phyloP scores from a whole-genome alignment of 2,113 vertebrate genomes.

The Falcunculus frontatus region DNA sequence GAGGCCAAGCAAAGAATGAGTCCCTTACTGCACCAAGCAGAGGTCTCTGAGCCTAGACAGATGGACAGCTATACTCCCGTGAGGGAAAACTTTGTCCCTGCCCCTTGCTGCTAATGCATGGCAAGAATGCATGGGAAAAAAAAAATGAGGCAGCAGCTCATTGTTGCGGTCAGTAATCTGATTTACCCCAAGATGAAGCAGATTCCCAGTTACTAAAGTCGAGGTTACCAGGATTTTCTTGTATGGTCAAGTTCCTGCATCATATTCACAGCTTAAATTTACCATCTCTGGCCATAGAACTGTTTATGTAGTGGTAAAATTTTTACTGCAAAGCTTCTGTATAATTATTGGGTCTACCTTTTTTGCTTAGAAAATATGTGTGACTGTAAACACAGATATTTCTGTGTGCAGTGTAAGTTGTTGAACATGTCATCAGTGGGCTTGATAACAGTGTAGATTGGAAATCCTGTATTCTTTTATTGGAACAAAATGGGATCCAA shows the following conservation, averaged over 20 bases:
- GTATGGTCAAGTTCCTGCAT: background rate
- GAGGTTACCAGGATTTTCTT: background rate
- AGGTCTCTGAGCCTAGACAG: background rate
- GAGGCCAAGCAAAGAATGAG: background rate
- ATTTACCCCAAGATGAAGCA: background rate
- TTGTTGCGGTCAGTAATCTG: background rate
- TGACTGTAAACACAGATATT: background rate
- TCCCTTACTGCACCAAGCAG: background rate
- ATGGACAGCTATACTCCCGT: background rate
- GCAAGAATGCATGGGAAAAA: background rate
- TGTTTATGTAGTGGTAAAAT: background rate
- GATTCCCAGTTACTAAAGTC: background rate
- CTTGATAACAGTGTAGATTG: background rate
- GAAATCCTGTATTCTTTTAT: background rate
- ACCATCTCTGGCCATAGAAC: background rate
- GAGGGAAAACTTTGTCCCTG: background rate
- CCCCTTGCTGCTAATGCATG: background rate
- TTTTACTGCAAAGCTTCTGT: background rate
- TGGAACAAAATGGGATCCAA: background rate
- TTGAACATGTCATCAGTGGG: background rate
- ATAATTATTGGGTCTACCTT: background rate
- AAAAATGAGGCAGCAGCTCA: background rate
- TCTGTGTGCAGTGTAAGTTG: background rate
- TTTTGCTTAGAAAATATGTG: background rate
- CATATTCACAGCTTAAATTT: background rate